Evolutionary conservation across 2,888 invertebrate genomes (phyloP).

Genomic region (Athalia circularis): DNA sequence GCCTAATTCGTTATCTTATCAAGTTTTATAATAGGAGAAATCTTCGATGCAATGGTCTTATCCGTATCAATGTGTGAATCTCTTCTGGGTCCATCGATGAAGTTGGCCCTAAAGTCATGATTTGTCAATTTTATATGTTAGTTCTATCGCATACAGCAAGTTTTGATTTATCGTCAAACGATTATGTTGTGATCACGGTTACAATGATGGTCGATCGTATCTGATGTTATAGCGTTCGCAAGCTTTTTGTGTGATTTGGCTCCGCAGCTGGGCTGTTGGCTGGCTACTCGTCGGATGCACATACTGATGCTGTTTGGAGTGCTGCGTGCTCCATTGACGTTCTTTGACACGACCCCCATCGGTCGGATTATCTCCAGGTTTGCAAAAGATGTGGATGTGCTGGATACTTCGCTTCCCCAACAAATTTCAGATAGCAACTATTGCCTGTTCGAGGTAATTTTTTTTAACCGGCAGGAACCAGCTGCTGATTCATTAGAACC

Average conservation of each 20-base stretch:
- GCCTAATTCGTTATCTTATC: no score
- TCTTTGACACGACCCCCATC: constrained; percentile 76
- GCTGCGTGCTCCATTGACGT: constrained; percentile 74
- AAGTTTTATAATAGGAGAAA: no score
- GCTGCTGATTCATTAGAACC: constrained; percentile 21
- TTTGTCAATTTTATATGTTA: no score
- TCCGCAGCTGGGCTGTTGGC: constrained; percentile 81
- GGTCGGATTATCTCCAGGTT: constrained; percentile 79
- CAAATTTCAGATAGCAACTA: constrained; percentile 81
- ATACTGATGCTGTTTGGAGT: constrained; percentile 72
- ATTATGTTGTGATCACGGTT: constrained; percentile 45
- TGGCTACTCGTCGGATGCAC: constrained; percentile 79
- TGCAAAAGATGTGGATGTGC: constrained; percentile 84
- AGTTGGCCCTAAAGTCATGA: no score
- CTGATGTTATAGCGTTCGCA: constrained; percentile 81
- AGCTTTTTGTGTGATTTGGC: constrained; percentile 82
- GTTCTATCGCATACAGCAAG: no score
- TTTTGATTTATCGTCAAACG: no score
- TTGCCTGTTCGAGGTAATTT: constrained; percentile 84
- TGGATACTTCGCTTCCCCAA: constrained; percentile 82
- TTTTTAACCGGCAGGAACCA: constrained; percentile 21
- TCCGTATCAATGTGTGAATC: no score
- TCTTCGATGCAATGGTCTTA: no score
- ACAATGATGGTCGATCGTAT: constrained; percentile 65
- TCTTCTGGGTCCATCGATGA: no score